These are phyloP conservation scores for Anguilla marmorata DNA, from an alignment of 2,797 vertebrate species.

Conservation along the genomic window DNA sequence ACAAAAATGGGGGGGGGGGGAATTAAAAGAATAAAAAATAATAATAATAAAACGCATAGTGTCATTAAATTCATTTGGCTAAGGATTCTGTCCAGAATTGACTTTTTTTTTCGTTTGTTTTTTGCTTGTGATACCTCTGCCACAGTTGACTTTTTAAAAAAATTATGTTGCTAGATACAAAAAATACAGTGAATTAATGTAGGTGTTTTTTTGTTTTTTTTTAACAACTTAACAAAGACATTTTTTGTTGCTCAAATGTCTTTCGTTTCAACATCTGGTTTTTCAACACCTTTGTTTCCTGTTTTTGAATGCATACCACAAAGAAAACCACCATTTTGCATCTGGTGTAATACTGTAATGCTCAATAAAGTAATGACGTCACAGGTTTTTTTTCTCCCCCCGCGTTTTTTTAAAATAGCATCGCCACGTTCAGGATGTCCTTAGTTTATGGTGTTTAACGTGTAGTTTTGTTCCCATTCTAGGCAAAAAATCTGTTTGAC, in stretches of 20 bases:
- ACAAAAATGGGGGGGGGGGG: constrained; percentile 33
- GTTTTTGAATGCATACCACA: constrained; percentile 57
- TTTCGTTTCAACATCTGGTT: constrained; percentile 69
- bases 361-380: constrained; percentile 79
- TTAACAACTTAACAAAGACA: constrained; percentile 60
- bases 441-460: constrained; percentile 87
- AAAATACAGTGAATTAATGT: constrained; percentile 77
- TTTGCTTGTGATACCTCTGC: constrained; percentile 86
- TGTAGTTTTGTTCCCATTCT: constrained; percentile 80
- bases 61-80: constrained; percentile 83
- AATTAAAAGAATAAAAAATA: constrained; percentile 65
- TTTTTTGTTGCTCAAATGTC: constrained; percentile 68
- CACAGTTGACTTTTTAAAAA: constrained; percentile 74
- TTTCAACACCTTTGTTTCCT: constrained; percentile 77
- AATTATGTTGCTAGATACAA: constrained; percentile 82
- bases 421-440: constrained; percentile 68
- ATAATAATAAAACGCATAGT: constrained; percentile 67
- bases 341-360: constrained; percentile 80
- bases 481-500: constrained; percentile 84
- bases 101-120: constrained; percentile 77
- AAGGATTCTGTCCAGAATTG: constrained; percentile 80
- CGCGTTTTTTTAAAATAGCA: constrained; percentile 69
- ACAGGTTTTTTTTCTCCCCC: constrained; percentile 49
- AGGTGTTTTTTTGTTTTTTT: constrained; percentile 72
- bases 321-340: constrained; percentile 57